phyloP scores from a whole-genome alignment of 2,113 vertebrate species.

The Ictalurus punctatus region DNA sequence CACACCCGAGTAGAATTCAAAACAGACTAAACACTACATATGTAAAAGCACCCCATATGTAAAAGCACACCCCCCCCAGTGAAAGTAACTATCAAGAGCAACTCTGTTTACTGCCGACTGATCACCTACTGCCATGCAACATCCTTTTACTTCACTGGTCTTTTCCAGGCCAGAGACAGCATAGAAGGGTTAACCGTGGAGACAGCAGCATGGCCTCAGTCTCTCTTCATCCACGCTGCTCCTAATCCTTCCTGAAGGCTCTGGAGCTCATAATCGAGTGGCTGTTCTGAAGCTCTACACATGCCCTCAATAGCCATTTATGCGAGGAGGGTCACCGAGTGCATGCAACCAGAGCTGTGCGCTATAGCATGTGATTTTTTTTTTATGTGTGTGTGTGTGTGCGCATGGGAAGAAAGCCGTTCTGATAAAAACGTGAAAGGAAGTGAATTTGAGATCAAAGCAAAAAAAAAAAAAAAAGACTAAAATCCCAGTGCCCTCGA shows the following conservation, averaged over 20 bases:
- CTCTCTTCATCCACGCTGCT: conserved; percentile 35
- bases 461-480: not conserved
- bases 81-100: not conserved
- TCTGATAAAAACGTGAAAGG: conserved; percentile 20
- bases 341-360: conserved; percentile 24
- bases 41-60: not conserved
- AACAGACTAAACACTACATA: not conserved
- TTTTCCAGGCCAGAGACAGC: conserved; percentile 2
- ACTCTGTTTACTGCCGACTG: not conserved
- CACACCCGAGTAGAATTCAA: not conserved
- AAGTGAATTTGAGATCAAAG: not conserved
- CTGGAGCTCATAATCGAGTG: conserved; percentile 43
- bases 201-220: conserved; percentile 9
- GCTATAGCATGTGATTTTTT: conserved; percentile 42
- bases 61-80: not conserved
- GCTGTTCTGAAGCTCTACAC: conserved; percentile 50
- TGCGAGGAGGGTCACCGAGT: conserved; percentile 39
- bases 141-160: conserved; percentile 5
- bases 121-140: not conserved
- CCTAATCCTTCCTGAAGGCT: conserved; percentile 38
- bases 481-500: not conserved
- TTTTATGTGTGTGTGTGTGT: not conserved
- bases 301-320: conserved; percentile 49
- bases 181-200: conserved; percentile 14
- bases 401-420: not conserved